Base-by-base conservation (phyloP, 37 sponge, comb jelly and placozoan genomes). In the Haliclona indistincta region DNA sequence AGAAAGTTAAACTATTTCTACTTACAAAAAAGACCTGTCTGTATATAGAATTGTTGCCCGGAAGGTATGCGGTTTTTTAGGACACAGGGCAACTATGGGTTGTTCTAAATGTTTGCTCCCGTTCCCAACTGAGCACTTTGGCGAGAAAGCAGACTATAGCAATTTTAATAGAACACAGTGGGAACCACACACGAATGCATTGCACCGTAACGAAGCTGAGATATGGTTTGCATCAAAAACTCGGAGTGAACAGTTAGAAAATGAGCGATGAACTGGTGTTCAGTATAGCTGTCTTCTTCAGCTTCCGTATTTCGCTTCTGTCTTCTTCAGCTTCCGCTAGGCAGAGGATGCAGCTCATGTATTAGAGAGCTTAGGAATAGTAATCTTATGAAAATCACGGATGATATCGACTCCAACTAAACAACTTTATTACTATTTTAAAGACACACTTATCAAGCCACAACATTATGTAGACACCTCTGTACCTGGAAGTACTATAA, bases 51-150 rank as follows among this genome's bases (percentile, higher is more conserved):
- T n/a, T 66, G 84, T 70, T 19, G 55, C 77, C 25, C 67, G 71
- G 37, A 84, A 84, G 60, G 70, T 74, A 22, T 84, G 84, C 61
- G 84, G 84, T 37, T 84, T 84, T 68, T 35, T 56, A 40, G 77
- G 84, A 11, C 84, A 75, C 44, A 3, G 33, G 19, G 77, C 77
- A 15, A 55, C 29, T 2, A 13, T 44, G 2, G 84, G 84, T 2
- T 84, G 84, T 26, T 75, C 70, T 22, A 75, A 44, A 25, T 84
- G 83, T 49, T 56, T 67, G 2, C 35, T 39, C 19, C 7, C 39
- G 19, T 83, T 84, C 47, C 78, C 72, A 23, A 64, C 33, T 35
- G 56, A 25, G 4, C 26, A 29, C 22, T 83, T 83, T 83, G 76
- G 83, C 36, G 73, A 71, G 33, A 65, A 71, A 44, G 42, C 58